Evolutionary conservation across 2,888 invertebrate species (phyloP), one percentile per base, ranked within the genome.

Genomic region (Seladonia tumulorum): DNA sequence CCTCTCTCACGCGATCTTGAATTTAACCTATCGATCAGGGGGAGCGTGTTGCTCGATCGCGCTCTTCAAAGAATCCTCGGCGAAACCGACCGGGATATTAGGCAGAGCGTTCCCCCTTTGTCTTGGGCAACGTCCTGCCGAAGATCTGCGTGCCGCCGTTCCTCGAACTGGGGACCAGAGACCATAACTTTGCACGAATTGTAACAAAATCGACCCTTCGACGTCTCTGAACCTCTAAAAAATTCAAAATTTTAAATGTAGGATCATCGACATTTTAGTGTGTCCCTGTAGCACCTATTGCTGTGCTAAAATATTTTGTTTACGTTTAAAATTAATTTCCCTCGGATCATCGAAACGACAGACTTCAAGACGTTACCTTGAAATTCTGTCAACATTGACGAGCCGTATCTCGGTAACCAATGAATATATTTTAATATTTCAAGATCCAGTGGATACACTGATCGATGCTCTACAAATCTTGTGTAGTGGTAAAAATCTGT

Each of bases 1-100:
- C 87, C 88, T 80, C 86, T 88, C 89, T 89, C 89, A 85, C 89
- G 89, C 88, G 89, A 88, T 89, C 89, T 86, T 82, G 81, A 89
- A 89, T 89, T 88, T 86, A 85, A 88, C 76, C 86, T 85, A 89
- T 89, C 89, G 89, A 89, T 89, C 89, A 86, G 87, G 42, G 68
- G 53, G 74, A 35, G 79, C 78, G 79, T 60, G 86, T 53, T 73
- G 81, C 79, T 85, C 84, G 86, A 86, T 89, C 88, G 82, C 73
- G 74, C 39, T n/a, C 81, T 63, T 66, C 25, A 45, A 60, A 72
- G 84, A 72, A 83, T 80, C 72, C 76, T 77, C 76, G 60, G 57
- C 66, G 66, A 14, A n/a, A 73, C n/a, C 57, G 76, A 77, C 81
- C 79, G 75, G 81, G 80, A 82, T 86, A 85, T 89, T 87, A 87